These are phyloP conservation scores for Campoplex capitator DNA, from an alignment of 2,888 invertebrate species.

Conservation along the genomic window DNA sequence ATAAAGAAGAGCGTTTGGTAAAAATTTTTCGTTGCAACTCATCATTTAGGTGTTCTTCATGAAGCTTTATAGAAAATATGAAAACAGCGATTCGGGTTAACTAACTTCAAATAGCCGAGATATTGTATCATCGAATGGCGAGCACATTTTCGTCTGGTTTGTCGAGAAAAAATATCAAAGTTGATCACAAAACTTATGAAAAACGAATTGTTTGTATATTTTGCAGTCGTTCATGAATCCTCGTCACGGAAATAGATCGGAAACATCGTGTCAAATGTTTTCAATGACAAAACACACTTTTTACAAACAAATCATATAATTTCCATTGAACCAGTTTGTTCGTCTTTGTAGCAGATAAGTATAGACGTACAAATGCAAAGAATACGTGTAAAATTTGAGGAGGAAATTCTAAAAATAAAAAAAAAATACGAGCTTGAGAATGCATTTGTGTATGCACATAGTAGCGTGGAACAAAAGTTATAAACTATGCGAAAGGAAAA, in stretches of 20 bases:
- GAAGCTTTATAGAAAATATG: not conserved
- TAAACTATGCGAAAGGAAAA: not conserved
- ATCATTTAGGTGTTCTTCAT: not conserved
- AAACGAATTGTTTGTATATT: no score
- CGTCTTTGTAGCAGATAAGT: no score
- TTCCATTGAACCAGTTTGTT: not conserved
- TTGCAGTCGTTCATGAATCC: no score
- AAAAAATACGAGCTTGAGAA: not conserved
- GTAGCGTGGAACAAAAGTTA: not conserved
- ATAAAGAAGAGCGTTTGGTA: not conserved
- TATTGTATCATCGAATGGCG: no score
- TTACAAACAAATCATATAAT: not conserved
- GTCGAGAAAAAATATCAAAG: no score
- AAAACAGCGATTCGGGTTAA: not conserved
- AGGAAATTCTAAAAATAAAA: not conserved
- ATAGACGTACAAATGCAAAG: not conserved
- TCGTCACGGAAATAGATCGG: no score
- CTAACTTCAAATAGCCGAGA: no score
- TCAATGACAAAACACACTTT: not conserved
- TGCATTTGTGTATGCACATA: not conserved
- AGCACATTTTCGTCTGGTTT: no score
- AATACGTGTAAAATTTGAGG: not conserved
- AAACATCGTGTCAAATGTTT: not conserved
- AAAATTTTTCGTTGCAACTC: not conserved
- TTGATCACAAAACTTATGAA: no score